Evolutionary conservation across 2,797 vertebrate genomes (phyloP).

Genomic region (Lacerta agilis): DNA sequence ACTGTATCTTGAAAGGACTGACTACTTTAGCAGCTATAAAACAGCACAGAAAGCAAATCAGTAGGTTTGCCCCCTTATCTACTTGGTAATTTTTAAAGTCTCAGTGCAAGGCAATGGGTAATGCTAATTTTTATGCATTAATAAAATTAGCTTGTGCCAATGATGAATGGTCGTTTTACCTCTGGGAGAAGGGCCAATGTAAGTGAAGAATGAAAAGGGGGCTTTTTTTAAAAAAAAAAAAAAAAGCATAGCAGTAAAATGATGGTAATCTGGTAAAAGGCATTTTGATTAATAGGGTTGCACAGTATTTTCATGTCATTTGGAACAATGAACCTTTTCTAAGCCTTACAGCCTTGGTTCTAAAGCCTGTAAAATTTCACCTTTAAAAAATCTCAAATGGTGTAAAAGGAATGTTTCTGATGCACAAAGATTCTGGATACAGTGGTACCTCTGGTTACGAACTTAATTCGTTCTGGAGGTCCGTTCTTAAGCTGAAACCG

Average conservation of each 20-base stretch:
- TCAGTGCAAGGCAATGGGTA: neutral
- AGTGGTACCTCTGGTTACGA: too few species aligned
- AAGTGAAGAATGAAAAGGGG: neutral
- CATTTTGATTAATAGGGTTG: neutral
- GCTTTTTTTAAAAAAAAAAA: too few species aligned
- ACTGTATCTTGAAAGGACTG: neutral
- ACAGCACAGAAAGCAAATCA: neutral
- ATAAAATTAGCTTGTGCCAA: neutral
- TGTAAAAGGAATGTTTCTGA: neutral
- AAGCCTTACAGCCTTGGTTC: neutral
- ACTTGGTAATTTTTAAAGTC: neutral
- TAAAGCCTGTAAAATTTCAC: neutral
- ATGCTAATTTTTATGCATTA: constrained; percentile 1
- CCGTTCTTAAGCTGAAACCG: too few species aligned
- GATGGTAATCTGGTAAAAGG: neutral
- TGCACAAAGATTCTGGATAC: neutral
- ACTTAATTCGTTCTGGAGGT: too few species aligned
- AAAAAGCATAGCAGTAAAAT: constrained; percentile 1
- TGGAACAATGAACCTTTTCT: neutral
- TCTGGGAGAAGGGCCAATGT: neutral
- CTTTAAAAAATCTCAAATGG: neutral
- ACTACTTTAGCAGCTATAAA: neutral
- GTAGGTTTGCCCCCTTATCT: neutral
- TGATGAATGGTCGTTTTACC: neutral
- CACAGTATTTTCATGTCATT: constrained; percentile 6